Base-by-base conservation (phyloP, 2,888 invertebrate genomes). In the Linnaemya vulpina region DNA sequence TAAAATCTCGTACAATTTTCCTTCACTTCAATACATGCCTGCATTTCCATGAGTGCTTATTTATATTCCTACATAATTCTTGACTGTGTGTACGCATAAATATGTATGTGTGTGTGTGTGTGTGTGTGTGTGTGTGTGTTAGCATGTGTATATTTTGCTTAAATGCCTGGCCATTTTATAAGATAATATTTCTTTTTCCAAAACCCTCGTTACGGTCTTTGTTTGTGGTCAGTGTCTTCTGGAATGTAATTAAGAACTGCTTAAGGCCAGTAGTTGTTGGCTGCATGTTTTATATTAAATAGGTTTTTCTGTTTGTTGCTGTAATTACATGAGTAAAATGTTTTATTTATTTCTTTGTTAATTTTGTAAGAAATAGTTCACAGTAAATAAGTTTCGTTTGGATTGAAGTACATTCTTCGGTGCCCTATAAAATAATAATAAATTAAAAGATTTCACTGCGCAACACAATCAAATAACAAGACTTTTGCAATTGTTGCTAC, bases 161-260 rank as follows among this genome's bases (percentile, higher is more conserved):
- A 49, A 46, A 9, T 49, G 7, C 1, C 49, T 17, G 17, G 49
- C 49, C 9, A 49, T 7, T 49, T 49, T 49, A 17, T 49, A 49
- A 4, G 22, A 11, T 20, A n/a, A 22, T 11, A 53, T 55, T 11
- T 55, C 11, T 1, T 10, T 55, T 1, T 62, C 8, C 40, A 62
- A 62, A 51, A 49, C 51, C 63, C 1, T 46, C n/a, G 2, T 30
- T 30, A 30, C 2, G 30, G 30, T 3, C 30, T 3, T 46, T 43
- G n/a, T n/a, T 63, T 71, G 73, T 74, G 79, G 79, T 80, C 79
- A 80, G 65, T 60, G 49, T 73, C 40, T 80, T 40, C 38, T 67
- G 67, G 67, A 35, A 67, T 25, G 67, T 74, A 80, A 74, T 80
- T 80, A 80, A 74, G 73, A 51, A 74, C 60, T 67, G 80, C 80